Evolutionary conservation across 1,140 invertebrate species (phyloP), one percentile per base, ranked within the genome.

Genomic region (Drosophila mayri): DNA sequence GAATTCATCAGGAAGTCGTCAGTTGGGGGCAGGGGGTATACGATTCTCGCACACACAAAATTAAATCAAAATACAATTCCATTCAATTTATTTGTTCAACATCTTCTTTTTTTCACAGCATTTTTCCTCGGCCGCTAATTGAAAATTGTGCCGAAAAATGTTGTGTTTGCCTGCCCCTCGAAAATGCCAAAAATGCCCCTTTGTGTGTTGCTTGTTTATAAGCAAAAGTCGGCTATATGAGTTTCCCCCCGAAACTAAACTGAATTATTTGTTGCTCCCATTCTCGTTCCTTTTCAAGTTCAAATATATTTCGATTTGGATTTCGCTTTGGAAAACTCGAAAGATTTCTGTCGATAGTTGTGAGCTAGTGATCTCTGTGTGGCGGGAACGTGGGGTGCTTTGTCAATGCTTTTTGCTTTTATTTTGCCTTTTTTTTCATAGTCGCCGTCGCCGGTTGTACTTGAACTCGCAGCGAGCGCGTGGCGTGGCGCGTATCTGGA

Each of bases 81-180:
- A 88, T 88, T 88, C 72, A 77, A 79, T 88, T 80, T 77, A 83
- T 88, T 83, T 83, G 83, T 73, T 79, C 50, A 83, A 73, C 76
- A 79, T 75, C 74, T 38, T 38, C 14, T 70, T 68, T 49, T 16
- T 75, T 32, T 25, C 20, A n/a, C 32, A 37, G n/a, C 59, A 40
- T 57, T 22, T 44, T 44, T 37, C 61, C 35, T 35, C 38, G 61
- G 46, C 38, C 67, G 50, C 83, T 80, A 87, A 87, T 83, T 88
- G 83, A 88, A 87, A 87, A 88, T 87, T 79, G 71, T 83, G 84
- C 83, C 66, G 84, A 87, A 83, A 86, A 87, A 76, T 76, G 63
- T 49, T 75, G 61, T 82, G 32, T 37, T 37, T 73, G 46, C 41
- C 25, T 37, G 16, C 50, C 61, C 18, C 28, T 18, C 43, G 20